Conservation (phyloP, 2,113 vertebrate species). For the Daphoenositta chrysoptera region DNA sequence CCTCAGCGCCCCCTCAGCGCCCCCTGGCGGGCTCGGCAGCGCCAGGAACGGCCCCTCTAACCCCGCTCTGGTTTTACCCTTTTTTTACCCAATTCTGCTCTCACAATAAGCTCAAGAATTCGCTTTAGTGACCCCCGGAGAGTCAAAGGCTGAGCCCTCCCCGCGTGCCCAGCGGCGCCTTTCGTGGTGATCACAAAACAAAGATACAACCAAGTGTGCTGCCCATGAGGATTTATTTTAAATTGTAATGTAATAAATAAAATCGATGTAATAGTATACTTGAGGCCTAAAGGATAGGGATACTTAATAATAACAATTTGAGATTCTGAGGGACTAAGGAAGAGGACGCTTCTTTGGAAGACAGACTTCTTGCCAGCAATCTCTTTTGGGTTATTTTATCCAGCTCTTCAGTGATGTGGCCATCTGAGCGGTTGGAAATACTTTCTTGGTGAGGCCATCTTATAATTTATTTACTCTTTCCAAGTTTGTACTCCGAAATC, state of each 20-base stretch:
- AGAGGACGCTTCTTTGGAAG: not conserved
- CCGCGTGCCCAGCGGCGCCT: rapidly evolving
- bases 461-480: not conserved
- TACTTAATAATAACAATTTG: not conserved
- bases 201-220: rapidly evolving
- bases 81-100: not conserved
- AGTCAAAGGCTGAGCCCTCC: not conserved
- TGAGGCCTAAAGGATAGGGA: not conserved
- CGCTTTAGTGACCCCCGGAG: rapidly evolving
- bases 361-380: not conserved
- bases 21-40: not conserved
- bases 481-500: rapidly evolving
- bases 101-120: rapidly evolving
- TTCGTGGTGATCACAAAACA: not conserved
- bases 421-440: rapidly evolving
- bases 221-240: not conserved
- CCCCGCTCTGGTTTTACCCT: rapidly evolving
- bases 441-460: rapidly evolving
- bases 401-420: not conserved
- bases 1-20: not conserved
- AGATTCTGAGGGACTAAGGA: not conserved
- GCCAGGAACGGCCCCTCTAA: rapidly evolving
- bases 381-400: rapidly evolving
- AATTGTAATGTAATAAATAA: not conserved
- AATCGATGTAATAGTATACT: not conserved